phyloP scores from a whole-genome alignment of 2,113 vertebrate genomes.

The Trochalopteron elliotii region DNA sequence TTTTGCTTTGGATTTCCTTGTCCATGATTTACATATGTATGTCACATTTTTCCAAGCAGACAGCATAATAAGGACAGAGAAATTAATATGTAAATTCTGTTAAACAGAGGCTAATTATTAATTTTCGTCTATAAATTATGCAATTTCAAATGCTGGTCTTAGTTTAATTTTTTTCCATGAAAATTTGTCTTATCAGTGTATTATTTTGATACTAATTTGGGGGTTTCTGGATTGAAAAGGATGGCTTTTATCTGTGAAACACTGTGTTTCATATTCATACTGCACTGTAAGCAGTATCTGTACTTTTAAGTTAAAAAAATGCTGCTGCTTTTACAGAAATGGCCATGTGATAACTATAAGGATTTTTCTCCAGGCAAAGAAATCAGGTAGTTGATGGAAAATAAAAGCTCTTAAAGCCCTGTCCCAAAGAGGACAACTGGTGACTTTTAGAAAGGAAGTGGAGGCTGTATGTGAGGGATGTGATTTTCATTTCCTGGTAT shows the following conservation, averaged over 20 bases:
- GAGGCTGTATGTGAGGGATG: background rate
- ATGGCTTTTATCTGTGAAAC: background rate
- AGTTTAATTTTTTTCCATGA: background rate
- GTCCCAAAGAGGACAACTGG: background rate
- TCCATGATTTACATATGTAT: background rate
- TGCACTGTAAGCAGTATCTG: background rate
- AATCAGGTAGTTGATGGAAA: background rate
- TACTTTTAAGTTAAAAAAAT: background rate
- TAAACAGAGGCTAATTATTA: background rate
- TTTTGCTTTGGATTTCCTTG: background rate
- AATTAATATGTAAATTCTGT: background rate
- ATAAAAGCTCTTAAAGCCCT: background rate
- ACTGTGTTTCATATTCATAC: background rate
- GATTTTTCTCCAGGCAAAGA: background rate
- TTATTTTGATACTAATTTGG: background rate
- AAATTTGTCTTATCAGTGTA: background rate
- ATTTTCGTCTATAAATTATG: background rate
- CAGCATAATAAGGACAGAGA: background rate
- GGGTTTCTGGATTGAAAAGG: background rate
- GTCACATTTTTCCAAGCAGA: background rate
- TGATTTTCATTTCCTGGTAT: background rate
- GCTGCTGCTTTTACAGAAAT: background rate
- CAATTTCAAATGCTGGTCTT: background rate
- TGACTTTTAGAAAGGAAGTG: background rate
- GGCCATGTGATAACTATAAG: fast-evolving